Evolutionary conservation across 2,113 vertebrate species (phyloP).

Genomic region (Clinocottus analis): DNA sequence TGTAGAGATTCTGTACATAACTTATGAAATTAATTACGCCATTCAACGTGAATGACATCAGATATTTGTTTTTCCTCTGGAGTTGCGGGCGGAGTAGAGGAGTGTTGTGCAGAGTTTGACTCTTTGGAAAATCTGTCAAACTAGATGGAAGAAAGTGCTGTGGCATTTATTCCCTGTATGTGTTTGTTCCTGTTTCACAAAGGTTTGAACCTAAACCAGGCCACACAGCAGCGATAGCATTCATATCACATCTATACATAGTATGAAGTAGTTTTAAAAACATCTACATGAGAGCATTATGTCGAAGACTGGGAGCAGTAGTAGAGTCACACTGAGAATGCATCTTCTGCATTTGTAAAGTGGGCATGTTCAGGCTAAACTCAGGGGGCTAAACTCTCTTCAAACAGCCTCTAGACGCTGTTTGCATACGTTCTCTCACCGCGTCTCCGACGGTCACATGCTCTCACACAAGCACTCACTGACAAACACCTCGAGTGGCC

Average conservation of each 20-base stretch:
- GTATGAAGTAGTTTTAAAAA: no score
- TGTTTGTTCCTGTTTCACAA: no score
- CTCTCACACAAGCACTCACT: neutral
- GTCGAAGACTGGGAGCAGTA: no score
- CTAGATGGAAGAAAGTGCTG: neutral
- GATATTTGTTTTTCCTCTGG: neutral
- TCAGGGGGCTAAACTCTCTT: neutral
- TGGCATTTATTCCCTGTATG: neutral
- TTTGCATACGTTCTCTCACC: neutral
- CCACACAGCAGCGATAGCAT: neutral
- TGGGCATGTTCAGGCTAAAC: neutral
- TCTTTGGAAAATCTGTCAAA: no score
- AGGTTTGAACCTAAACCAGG: no score
- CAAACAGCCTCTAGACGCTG: neutral
- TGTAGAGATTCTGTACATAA: neutral
- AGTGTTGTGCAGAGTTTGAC: no score
- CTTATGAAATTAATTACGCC: neutral
- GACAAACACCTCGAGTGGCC: neutral
- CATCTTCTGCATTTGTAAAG: neutral
- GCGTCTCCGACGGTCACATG: constrained; percentile 1
- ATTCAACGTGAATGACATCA: no score
- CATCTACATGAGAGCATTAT: no score
- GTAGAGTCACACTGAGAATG: no score
- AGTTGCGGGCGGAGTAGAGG: no score
- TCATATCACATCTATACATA: no score